Evolutionary conservation across 64 coral and sea anemone genomes (phyloP).

Genomic region (Anthopleura sola): DNA sequence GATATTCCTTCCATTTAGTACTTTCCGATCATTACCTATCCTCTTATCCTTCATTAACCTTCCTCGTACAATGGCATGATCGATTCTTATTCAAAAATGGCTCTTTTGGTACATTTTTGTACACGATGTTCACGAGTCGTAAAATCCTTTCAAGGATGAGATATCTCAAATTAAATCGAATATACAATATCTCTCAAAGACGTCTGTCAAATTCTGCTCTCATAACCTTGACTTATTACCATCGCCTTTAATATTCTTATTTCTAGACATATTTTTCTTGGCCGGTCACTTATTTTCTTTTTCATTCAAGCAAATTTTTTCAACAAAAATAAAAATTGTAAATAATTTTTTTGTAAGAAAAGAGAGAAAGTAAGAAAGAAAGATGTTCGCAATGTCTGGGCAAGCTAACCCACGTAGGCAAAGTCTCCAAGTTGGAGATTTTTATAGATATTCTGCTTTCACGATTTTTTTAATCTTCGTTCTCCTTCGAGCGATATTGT

Average conservation of each 20-base stretch:
- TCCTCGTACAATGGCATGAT: neutral
- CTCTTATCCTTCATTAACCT: neutral
- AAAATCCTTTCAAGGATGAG: neutral
- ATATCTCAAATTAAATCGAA: neutral
- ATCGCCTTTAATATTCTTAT: neutral
- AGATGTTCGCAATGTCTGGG: neutral
- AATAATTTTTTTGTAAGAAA: too few relatives aligned
- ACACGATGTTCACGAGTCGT: neutral
- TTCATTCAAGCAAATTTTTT: neutral
- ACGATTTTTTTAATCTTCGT: neutral
- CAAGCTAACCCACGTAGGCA: neutral
- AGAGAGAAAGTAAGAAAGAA: neutral
- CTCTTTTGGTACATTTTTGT: neutral
- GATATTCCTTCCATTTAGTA: neutral
- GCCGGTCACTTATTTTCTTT: neutral
- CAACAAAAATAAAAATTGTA: too few relatives aligned
- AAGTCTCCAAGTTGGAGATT: neutral
- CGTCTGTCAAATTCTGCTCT: neutral
- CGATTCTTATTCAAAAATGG: neutral
- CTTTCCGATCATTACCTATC: neutral
- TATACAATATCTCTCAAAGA: neutral
- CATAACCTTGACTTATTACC: neutral
- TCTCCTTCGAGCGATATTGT: neutral
- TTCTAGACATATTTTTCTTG: neutral
- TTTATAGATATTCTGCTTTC: neutral